A percentile compares a stretch with the other conserved stretches of the same genome.
Conservation (phyloP, 2,797 vertebrate species). For the Bucorvus abyssinicus region DNA sequence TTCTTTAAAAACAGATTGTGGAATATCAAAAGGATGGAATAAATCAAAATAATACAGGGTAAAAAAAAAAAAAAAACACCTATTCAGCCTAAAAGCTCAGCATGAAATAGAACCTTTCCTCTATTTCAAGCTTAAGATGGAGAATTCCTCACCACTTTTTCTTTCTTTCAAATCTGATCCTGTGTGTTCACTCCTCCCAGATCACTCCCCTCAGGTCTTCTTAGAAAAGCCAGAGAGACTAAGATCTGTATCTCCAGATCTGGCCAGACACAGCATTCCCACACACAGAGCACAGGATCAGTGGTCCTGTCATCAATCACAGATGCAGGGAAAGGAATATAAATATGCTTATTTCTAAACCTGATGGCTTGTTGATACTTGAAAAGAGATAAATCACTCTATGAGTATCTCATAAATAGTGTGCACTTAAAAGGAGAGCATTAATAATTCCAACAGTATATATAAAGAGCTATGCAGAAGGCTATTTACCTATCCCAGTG, state of each 20-base stretch:
- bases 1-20: not conserved
- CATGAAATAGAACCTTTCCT: not conserved
- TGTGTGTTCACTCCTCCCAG: not conserved
- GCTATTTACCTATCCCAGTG: not conserved
- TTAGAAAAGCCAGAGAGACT: not conserved
- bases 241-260: conserved; percentile 34
- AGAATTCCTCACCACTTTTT: conserved; percentile 10
- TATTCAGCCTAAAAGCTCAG: not conserved
- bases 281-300: not conserved
- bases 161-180: conserved; percentile 1
- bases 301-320: conserved; percentile 12
- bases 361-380: conserved; percentile 29
- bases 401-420: not conserved
- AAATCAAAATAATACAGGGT: not conserved
- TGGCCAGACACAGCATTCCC: conserved; percentile 33
- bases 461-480: not conserved
- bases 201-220: not conserved
- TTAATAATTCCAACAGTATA: not conserved
- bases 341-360: conserved; percentile 24
- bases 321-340: not conserved
- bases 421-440: not conserved
- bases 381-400: conserved; percentile 45
- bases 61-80: not conserved
- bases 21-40: not conserved
- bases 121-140: not conserved